Evolutionary conservation across 1,140 invertebrate species (phyloP).

Genomic region (Caerostris darwini): DNA sequence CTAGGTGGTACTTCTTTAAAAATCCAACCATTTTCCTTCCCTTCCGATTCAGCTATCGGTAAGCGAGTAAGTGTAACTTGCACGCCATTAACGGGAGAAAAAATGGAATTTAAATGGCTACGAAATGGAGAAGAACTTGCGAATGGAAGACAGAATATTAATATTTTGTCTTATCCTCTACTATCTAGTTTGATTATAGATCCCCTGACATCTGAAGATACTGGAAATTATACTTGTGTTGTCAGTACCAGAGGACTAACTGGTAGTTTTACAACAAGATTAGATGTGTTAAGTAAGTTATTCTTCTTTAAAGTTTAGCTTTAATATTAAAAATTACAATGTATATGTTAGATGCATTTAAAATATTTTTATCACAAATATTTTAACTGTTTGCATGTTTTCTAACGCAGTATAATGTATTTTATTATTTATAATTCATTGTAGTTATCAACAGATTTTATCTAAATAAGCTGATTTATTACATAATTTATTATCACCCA

Average conservation of each 20-base stretch:
- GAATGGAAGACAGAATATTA: constrained; percentile 21
- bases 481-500: too few relatives aligned
- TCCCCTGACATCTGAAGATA: constrained; percentile 62
- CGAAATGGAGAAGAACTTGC: constrained; percentile 65
- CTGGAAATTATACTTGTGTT: constrained; percentile 73
- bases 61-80: constrained; percentile 71
- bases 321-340: too few relatives aligned
- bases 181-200: constrained; percentile 51
- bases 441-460: too few relatives aligned
- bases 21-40: constrained; percentile 74
- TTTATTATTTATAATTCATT: too few relatives aligned
- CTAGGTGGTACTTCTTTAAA: constrained; percentile 32
- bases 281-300: constrained; percentile 71
- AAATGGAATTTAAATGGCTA: constrained; percentile 76
- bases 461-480: too few relatives aligned
- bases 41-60: constrained; percentile 36
- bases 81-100: constrained; percentile 54
- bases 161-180: constrained; percentile 46
- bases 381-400: too few relatives aligned
- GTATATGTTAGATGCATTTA: too few relatives aligned
- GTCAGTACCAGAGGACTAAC: constrained; percentile 27
- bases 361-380: too few relatives aligned
- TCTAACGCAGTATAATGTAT: too few relatives aligned
- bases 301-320: too few relatives aligned
- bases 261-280: constrained; percentile 54